These are phyloP conservation scores for Doryteuthis pealeii DNA, from an alignment of 1,140 invertebrate species.

Conservation along the genomic window DNA sequence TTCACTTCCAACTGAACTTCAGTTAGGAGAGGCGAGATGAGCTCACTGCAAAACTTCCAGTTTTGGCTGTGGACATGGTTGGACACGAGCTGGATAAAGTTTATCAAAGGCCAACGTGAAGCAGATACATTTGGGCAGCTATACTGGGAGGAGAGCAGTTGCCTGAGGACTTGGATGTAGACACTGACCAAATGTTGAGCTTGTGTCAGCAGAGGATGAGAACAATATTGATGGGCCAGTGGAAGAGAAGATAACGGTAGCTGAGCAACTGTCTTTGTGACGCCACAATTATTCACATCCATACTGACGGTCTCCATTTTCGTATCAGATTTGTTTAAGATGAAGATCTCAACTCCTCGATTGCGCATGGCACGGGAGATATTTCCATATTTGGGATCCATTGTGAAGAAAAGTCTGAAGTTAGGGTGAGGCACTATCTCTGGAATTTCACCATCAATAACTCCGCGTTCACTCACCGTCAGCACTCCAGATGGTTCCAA, in stretches of 20 bases:
- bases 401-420: conserved; percentile 92
- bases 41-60: neutral
- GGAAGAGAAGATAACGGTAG: neutral
- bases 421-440: conserved; percentile 83
- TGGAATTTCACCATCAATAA: conserved; percentile 70
- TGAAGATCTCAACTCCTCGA: conserved; percentile 88
- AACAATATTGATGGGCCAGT: neutral
- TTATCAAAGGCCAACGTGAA: neutral
- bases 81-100: neutral
- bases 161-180: conserved; percentile 1
- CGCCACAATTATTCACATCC: no score
- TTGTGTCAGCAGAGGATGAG: neutral
- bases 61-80: conserved; percentile 5
- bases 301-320: neutral
- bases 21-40: neutral
- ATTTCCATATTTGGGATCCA: conserved; percentile 90
- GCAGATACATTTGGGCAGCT: neutral
- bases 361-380: conserved; percentile 98
- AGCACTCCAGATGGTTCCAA: conserved; percentile 90
- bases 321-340: conserved; percentile 58
- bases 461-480: conserved; percentile 88
- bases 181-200: conserved; percentile 2
- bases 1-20: conserved; percentile 3
- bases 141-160: neutral
- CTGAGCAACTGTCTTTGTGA: neutral